Base-by-base conservation (phyloP, 2,113 vertebrate species). In the Perccottus glenii region DNA sequence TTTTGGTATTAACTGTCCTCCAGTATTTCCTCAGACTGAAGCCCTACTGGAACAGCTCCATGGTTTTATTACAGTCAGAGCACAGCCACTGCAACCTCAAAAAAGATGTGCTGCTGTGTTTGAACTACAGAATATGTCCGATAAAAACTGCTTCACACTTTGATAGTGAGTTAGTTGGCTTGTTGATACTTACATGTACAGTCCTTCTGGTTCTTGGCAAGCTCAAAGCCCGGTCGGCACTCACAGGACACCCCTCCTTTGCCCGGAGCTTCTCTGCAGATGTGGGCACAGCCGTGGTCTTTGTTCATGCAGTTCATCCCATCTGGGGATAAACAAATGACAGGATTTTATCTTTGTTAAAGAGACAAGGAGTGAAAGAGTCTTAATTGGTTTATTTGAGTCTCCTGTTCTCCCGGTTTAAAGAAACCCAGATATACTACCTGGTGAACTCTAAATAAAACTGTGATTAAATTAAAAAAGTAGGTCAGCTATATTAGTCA, bases 271-370 rank as follows among this genome's bases (percentile, higher is more conserved):
- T 99, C 97, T 67, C 97, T 94, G 92, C 97, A 99, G 94, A 99
- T 99, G 87, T 99, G 97, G 81, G 95, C 96, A 66, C 97, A 99
- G 87, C 96, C 96, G 5, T 99, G 97, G 75, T 98, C 94, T 92
- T 98, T 99, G 92, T 99, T 99, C 97, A 99, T 99, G 91, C 97
- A 99, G 94, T 97, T 99, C 97, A 99, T 99, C 70, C 97, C 97
- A 87, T 98, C 97, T 99, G 94, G 51, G 80, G 15, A 87, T 27
- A 27, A 62, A 61, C 78, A 63, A 78, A 7, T 50, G 0, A 33
- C 2, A 35, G 5, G 44, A 19, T 46, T 40, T 16, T 27, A 27
- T 27, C 19, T 27, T 27, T 27, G 19, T 27, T 27, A 27, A 27
- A 27, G 3, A 27, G 19, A 27, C 19, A 27, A 27, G 3, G 19